Conservation (phyloP, 2,113 vertebrate genomes). For the Amblyornis subalaris region DNA sequence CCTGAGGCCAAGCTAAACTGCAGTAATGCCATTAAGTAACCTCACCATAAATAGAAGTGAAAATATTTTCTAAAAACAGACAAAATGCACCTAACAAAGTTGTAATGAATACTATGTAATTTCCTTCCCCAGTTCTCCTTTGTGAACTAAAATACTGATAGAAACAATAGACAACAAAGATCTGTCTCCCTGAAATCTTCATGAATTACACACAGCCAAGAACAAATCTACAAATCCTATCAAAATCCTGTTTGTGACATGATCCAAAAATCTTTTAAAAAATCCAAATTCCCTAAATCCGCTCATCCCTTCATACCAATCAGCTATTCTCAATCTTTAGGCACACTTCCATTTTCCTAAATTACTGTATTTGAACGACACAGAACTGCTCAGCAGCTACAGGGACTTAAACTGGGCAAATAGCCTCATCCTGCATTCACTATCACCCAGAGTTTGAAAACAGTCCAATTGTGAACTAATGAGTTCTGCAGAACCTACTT, state of each 20-base stretch:
- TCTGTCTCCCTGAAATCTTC: background rate
- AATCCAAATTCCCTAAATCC: conserved; percentile 29
- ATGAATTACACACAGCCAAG: background rate
- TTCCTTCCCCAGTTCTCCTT: background rate
- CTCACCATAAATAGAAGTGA: background rate
- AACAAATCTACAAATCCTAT: background rate
- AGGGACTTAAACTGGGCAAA: background rate
- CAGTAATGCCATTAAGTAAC: conserved; percentile 7
- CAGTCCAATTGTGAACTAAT: conserved; percentile 41
- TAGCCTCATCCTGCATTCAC: conserved; percentile 1
- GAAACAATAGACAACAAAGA: background rate
- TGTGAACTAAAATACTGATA: background rate
- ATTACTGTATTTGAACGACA: conserved; percentile 14
- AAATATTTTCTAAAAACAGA: background rate
- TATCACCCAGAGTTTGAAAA: conserved; percentile 32
- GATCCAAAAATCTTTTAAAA: conserved; percentile 32
- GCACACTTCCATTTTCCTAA: conserved; percentile 34
- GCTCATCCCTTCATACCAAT: conserved; percentile 5
- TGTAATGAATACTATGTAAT: background rate
- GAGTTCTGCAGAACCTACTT: conserved; percentile 37
- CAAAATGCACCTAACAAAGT: background rate
- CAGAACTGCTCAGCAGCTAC: background rate
- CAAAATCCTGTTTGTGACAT: background rate
- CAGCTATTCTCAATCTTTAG: conserved; percentile 33
- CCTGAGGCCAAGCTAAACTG: conserved; percentile 35